phyloP scores from a whole-genome alignment of 2,797 vertebrate species.

The Delichon dasypus region DNA sequence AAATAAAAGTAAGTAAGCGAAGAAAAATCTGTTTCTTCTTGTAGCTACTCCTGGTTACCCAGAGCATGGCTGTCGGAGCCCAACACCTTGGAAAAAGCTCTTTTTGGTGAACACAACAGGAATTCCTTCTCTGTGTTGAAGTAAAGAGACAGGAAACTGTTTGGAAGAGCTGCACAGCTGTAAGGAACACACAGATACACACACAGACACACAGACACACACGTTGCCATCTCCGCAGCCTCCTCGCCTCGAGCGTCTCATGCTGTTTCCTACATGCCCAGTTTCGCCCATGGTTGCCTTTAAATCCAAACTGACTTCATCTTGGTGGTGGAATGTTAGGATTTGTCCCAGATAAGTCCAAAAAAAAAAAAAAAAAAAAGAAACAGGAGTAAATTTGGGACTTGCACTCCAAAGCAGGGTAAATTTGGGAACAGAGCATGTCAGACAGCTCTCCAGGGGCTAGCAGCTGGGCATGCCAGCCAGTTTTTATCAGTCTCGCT shows the following conservation, averaged over 20 bases:
- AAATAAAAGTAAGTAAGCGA: neutral
- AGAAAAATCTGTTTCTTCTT: neutral
- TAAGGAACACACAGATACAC: neutral
- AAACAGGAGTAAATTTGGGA: neutral
- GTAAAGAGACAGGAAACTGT: conserved; percentile 5
- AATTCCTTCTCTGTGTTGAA: neutral
- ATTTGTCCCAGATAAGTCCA: conserved; percentile 19
- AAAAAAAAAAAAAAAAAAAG: neutral
- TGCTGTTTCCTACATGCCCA: conserved; percentile 37
- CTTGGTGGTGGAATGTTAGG: neutral
- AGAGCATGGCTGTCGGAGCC: accelerated
- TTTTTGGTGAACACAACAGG: neutral
- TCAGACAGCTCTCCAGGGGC: neutral
- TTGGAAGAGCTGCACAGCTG: neutral
- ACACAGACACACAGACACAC: neutral
- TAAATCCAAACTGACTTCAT: conserved; percentile 22
- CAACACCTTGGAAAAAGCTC: neutral
- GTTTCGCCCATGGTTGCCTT: conserved; percentile 62
- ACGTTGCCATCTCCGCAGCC: neutral
- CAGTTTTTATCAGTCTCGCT: neutral
- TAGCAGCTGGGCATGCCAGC: neutral
- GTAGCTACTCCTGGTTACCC: neutral
- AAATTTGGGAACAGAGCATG: neutral
- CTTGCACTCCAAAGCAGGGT: neutral
- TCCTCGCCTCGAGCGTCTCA: neutral